These are phyloP conservation scores for Poecilia gillii DNA, from an alignment of 2,797 vertebrate genomes.

Conservation along the genomic window DNA sequence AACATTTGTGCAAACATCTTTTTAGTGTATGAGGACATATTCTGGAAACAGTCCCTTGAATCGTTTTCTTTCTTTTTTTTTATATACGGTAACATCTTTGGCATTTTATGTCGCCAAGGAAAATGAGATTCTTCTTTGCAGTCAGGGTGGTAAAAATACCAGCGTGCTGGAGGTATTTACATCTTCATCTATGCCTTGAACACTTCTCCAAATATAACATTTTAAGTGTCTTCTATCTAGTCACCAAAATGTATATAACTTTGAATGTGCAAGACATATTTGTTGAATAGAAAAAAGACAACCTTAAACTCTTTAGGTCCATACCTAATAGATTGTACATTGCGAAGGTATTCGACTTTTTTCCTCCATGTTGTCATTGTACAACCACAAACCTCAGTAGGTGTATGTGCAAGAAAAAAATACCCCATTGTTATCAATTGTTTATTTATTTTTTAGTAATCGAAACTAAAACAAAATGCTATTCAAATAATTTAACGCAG, in stretches of 20 bases:
- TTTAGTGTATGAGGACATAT: constrained; percentile 5
- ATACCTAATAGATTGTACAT: neutral
- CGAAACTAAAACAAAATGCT: neutral
- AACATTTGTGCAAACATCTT: constrained; percentile 35
- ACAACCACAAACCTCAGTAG: neutral
- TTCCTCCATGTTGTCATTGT: neutral
- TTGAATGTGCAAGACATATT: neutral
- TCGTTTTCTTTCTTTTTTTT: neutral
- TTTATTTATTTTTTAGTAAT: neutral
- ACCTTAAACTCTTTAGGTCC: neutral
- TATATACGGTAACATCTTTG: neutral
- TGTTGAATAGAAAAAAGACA: neutral
- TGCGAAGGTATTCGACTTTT: neutral
- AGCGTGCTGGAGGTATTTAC: neutral
- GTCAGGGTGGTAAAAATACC: neutral
- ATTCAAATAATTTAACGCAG: neutral
- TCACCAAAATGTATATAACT: neutral
- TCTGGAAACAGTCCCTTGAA: constrained; percentile 5
- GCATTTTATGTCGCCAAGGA: neutral
- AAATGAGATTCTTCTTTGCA: neutral
- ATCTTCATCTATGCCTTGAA: neutral
- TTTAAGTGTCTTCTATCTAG: neutral
- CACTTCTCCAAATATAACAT: neutral
- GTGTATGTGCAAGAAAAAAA: neutral
- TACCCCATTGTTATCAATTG: neutral